Percentiles rank a stretch among this genome's conserved stretches.
phyloP scores from a whole-genome alignment of 2,113 vertebrate species.

The Hystrix brachyura region DNA sequence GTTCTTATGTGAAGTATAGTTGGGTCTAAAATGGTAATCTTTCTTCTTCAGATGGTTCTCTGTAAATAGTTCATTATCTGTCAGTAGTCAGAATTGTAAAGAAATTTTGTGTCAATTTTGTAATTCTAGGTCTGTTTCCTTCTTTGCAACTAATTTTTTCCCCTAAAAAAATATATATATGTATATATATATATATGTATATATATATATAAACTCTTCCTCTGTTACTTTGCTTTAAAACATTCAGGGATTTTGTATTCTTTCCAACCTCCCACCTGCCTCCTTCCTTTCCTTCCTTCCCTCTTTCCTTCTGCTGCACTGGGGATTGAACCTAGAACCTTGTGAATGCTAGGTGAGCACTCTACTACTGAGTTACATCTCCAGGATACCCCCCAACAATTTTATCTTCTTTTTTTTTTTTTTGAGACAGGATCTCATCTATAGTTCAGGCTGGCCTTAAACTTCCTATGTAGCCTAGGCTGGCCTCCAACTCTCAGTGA shows the following conservation, averaged over 20 bases:
- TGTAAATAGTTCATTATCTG: conserved; percentile 9
- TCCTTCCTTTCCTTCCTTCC: background rate
- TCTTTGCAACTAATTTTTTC: conserved; percentile 11
- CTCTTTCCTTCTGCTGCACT: background rate
- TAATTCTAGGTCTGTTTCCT: background rate
- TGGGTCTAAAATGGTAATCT: background rate
- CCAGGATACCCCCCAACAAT: background rate
- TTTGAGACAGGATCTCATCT: background rate
- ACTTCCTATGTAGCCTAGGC: background rate
- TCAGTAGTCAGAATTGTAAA: background rate
- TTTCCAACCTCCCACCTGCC: background rate
- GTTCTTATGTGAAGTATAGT: background rate
- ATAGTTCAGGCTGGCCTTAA: too few species aligned
- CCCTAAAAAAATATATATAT: background rate
- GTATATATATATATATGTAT: background rate
- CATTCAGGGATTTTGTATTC: background rate
- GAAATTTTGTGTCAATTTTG: background rate
- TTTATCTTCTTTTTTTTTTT: background rate
- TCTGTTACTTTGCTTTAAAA: conserved; percentile 23
- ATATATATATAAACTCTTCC: background rate
- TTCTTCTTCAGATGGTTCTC: background rate
- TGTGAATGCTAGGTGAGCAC: background rate
- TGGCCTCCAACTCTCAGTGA: too few species aligned
- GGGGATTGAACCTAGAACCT: background rate
- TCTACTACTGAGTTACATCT: background rate